Evolutionary conservation across 2,888 invertebrate species (phyloP).

Genomic region (Cataglyphis livida): DNA sequence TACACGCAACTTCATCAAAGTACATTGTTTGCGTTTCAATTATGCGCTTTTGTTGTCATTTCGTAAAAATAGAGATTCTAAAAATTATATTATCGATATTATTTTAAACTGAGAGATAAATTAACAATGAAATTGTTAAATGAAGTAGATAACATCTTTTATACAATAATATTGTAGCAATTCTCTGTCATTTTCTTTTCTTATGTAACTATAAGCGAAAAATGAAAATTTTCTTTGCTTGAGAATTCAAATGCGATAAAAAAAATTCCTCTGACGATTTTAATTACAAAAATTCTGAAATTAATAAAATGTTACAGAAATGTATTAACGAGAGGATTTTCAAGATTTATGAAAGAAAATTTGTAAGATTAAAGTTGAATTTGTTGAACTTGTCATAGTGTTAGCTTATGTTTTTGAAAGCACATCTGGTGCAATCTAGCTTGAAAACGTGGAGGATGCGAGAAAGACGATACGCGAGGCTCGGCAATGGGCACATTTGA

Average conservation of each 20-base stretch:
- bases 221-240: not conserved
- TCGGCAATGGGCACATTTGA: slow-evolving; percentile 65
- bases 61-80: not conserved
- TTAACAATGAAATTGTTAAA: not conserved
- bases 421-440: not conserved
- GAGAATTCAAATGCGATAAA: not conserved
- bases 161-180: not conserved
- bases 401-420: not conserved
- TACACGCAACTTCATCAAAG: not conserved
- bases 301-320: not conserved
- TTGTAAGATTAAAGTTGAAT: not conserved
- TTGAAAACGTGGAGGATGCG: slow-evolving; percentile 9
- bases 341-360: not conserved
- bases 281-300: not conserved
- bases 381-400: not conserved
- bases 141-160: not conserved
- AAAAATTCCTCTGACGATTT: not conserved
- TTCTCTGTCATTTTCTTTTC: not conserved
- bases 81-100: not conserved
- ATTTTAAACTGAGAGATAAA: not conserved
- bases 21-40: slow-evolving; percentile 11
- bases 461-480: slow-evolving; percentile 40
- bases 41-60: not conserved
- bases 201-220: not conserved
- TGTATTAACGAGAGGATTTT: not conserved